These are phyloP conservation scores for Protonibea diacanthus DNA, from an alignment of 2,797 vertebrate genomes.

Conservation along the genomic window DNA sequence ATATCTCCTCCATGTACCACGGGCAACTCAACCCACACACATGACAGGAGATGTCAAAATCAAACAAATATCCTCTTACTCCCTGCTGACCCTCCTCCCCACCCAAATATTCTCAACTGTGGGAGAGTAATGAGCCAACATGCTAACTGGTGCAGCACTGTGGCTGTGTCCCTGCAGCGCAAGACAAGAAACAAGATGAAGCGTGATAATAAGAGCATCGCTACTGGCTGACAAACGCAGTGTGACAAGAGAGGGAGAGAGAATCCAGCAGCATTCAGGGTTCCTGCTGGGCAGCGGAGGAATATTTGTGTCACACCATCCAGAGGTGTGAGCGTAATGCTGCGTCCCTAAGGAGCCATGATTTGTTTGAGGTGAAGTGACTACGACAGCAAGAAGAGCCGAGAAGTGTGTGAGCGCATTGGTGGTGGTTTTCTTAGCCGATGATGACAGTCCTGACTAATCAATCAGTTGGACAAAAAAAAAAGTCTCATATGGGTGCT, in stretches of 20 bases:
- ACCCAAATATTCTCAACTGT: constrained; percentile 11
- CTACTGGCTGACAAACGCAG: constrained; percentile 41
- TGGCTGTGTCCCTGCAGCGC: constrained; percentile 12
- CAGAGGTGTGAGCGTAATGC: constrained; percentile 60
- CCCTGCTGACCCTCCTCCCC: neutral
- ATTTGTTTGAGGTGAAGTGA: constrained; percentile 50
- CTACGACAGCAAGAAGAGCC: constrained; percentile 21
- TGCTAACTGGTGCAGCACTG: constrained; percentile 26
- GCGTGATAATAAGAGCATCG: constrained; percentile 21
- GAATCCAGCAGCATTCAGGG: constrained; percentile 39
- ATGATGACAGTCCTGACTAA: neutral
- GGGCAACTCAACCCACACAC: constrained; percentile 6
- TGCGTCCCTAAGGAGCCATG: constrained; percentile 29
- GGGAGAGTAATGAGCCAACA: constrained; percentile 25
- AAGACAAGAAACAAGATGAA: constrained; percentile 23
- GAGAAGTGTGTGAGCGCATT: neutral
- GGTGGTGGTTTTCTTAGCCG: too few species aligned
- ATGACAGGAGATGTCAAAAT: neutral
- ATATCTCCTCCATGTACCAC: neutral
- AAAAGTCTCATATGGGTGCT: neutral
- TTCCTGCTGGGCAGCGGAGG: constrained; percentile 53
- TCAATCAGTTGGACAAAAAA: neutral
- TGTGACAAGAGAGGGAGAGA: constrained; percentile 36
- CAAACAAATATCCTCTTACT: neutral
- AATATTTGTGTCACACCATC: constrained; percentile 62